A percentile compares a stretch with the other conserved stretches of the same genome.
Evolutionary conservation across 2,113 vertebrate species (phyloP).

Genomic region (Ranitomeya variabilis): DNA sequence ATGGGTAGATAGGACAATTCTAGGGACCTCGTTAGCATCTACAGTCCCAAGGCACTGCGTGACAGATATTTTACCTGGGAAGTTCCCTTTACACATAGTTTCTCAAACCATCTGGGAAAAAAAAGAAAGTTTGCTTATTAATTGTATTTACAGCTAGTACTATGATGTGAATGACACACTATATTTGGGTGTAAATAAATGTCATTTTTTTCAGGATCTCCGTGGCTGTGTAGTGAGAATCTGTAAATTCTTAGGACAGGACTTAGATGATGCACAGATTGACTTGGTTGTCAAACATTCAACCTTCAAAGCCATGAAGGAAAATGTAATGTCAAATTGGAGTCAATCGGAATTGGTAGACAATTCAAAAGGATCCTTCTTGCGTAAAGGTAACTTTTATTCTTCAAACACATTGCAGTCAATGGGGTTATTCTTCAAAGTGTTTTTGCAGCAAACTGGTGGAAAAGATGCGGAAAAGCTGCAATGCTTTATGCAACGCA

Average conservation of each 20-base stretch:
- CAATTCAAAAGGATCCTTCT: slow-evolving; percentile 60
- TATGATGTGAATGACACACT: neutral
- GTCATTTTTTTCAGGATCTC: slow-evolving; percentile 64
- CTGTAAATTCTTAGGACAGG: slow-evolving; percentile 60
- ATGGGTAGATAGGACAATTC: too few species aligned
- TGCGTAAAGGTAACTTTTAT: slow-evolving; percentile 67
- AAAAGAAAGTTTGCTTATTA: too few species aligned
- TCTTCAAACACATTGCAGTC: neutral
- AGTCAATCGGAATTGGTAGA: slow-evolving; percentile 56
- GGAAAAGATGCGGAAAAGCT: too few species aligned
- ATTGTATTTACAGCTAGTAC: too few species aligned
- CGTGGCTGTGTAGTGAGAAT: slow-evolving; percentile 63
- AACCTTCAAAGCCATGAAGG: slow-evolving; percentile 62
- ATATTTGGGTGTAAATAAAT: neutral
- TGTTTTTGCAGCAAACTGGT: too few species aligned
- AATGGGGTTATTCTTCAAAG: too few species aligned
- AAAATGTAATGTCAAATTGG: slow-evolving; percentile 69
- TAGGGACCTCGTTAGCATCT: too few species aligned
- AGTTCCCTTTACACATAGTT: too few species aligned
- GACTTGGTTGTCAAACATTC: slow-evolving; percentile 58
- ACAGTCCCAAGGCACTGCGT: too few species aligned
- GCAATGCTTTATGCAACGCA: too few species aligned
- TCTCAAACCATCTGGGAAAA: too few species aligned
- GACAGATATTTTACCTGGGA: too few species aligned
- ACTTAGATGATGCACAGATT: slow-evolving; percentile 62